Base-by-base conservation (phyloP, 2,888 invertebrate species). In the Cyrtodaria siliqua region DNA sequence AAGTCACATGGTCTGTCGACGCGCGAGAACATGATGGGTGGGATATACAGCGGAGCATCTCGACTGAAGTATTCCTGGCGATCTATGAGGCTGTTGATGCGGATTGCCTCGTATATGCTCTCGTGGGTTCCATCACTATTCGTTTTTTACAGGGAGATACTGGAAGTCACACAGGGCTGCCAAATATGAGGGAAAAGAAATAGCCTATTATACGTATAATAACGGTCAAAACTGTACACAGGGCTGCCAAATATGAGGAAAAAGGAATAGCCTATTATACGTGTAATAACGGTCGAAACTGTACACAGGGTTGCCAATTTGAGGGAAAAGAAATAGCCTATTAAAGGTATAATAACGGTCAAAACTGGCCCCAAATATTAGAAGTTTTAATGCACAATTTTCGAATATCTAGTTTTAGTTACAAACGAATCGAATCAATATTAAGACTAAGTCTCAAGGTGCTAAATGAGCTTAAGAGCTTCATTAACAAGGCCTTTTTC, bases 91-190 rank as follows among this genome's bases (percentile, higher is more conserved):
- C 70, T 70, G 12, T 77, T 75, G 12, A 90, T 73, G 18, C 82
- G 73, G 9, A 90, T 56, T 33, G 89, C 80, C n/a, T 86, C 84
- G 23, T 82, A 74, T 14, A 91, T 72, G 61, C 83, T 86, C 42
- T 81, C 79, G 66, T 86, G 87, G 8, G 29, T 69, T 2, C 85
- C 86, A 68, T 86, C 85, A n/a, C 80, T 73, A 23, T 87, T 85
- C 38, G 81, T 90, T n/a, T 62, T 86, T 56, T 83, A 98, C 94
- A 1, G 99, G 97, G 74, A 99, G 93, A 91, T 96, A 99, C 93
- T 99, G 98, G 92, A 97, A 99, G 93, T 99, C 99, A 92, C 96
- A 96, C 89, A 98, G 93, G 79, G 95, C 97, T 97, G 92, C 38
- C 94, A 93, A 63, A 86, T 85, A 86, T 38, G 50, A 40, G 14